Base-by-base conservation (phyloP, 2,888 invertebrate genomes). In the Eutolmus rufibarbis region DNA sequence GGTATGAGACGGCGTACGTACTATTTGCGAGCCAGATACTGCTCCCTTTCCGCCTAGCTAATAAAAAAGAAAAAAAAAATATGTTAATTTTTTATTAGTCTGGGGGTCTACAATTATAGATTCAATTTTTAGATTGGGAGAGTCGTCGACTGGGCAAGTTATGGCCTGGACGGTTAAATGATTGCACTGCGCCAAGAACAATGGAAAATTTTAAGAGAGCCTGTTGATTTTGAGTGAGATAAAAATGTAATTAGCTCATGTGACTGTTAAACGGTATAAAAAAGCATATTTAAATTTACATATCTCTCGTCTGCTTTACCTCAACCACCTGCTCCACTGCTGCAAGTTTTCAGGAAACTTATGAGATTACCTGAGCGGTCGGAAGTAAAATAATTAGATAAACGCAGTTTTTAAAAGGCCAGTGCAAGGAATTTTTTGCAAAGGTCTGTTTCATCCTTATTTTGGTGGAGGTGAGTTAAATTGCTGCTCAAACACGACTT, bases 31-130 rank as follows among this genome's bases (percentile, higher is more conserved):
- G n/a, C 34, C 76, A 1, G 37, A 14, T 8, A 76, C 34, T 28
- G 34, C n/a, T 76, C 37, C 76, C 28, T 37, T 76, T n/a, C 34
- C 9, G 40, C 28, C 51, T 37, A 34, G 34, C n/a, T 82, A 57
- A 57, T 82, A 82, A 82, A 82, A 82, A 40, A 23, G 34, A 16
- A n/a, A 23, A 56, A 23, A 56, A 82, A 82, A 40, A 57, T 82
- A 82, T 82, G 82, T 82, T 57, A 82, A 82, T 82, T 82, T 66
- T 82, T 82, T 82, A 66, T 82, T 82, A 57, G 82, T 3, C 57
- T 31, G 57, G 19, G 16, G n/a, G 19, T 34, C 34, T 82, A 37
- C 66, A 82, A 82, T 57, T 19, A 34, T 57, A 66, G 57, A 82
- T 57, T 34, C 43, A 43, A 76, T 76, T 76, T 76, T 76, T n/a